Evolutionary conservation across 2,888 invertebrate genomes (phyloP), one percentile per base, ranked within the genome.

Genomic region (Leucoma salicis): DNA sequence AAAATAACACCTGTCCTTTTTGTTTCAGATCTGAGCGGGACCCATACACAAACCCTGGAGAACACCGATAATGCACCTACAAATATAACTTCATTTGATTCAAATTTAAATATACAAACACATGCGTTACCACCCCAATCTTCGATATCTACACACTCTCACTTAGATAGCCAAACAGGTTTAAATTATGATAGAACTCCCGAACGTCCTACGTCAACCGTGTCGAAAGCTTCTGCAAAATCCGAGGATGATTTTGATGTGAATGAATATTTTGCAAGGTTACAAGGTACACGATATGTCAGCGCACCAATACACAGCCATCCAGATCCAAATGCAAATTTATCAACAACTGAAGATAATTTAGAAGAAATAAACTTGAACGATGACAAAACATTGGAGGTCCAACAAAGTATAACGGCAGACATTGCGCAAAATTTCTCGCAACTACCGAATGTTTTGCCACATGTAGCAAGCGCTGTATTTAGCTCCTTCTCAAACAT

Each of bases 401-500:
- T 63, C 0, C 81, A 77, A 34, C 82, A 87, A 4, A 85, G 90
- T 55, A 31, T 90, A 1, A 86, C 89, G 0, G 78, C 90, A 0
- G 90, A 90, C 62, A 83, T 90, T n/a, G 90, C 90, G 0, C 89
- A 90, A 66, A 90, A 90, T 42, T 86, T 90, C 31, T 92, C 92
- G 0, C 92, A 92, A 24, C 62, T 92, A 16, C 92, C 92, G 0
- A 82, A 91, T 0, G 92, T 92, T 0, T 52, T 92, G 46, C 92
- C 92, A 0, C 90, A 92, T 38, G 90, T 92, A 2, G 92, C 93
- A 0, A 92, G 92, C 33, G 92, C 92, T 7, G 93, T 93, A 0
- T 91, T 93, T 51, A 92, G 91, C 21, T 92, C 93, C 0, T 91
- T 92, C 52, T 91, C 92, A 0, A 91, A 82, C 57, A 91, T 91